Evolutionary conservation across 1,140 invertebrate species (phyloP).

Genomic region (Macrotrachela quadricornifera): DNA sequence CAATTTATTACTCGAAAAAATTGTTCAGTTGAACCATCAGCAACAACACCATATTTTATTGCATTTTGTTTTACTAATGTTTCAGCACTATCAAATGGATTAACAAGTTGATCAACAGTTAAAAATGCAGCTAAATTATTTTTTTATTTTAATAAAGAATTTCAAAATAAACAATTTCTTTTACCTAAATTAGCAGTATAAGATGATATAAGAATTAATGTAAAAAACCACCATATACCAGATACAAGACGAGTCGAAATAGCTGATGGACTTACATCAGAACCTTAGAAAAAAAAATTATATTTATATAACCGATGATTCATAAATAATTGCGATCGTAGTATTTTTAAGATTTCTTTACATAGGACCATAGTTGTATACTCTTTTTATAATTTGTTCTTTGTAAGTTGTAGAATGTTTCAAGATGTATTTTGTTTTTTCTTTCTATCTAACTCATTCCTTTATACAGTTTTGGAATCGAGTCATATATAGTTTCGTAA

Average conservation of each 20-base stretch:
- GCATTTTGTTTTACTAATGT: slow-evolving; percentile 6
- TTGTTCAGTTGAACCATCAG: slow-evolving; percentile 6
- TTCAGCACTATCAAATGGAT: slow-evolving; percentile 7
- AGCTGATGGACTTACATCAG: slow-evolving; percentile 47
- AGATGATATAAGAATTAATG: slow-evolving; percentile 78
- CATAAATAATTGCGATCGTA: no score
- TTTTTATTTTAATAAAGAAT: no score
- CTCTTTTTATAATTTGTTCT: no score
- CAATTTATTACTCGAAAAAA: not conserved
- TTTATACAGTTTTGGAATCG: no score
- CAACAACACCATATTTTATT: slow-evolving; percentile 3
- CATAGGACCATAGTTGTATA: no score
- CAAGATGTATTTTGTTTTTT: no score
- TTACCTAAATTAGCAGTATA: slow-evolving; percentile 57
- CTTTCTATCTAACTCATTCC: no score
- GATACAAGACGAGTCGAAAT: slow-evolving; percentile 56
- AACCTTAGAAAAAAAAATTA: slow-evolving; percentile 14
- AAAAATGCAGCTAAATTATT: slow-evolving; percentile 14
- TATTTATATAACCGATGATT: not conserved
- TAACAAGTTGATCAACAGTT: slow-evolving; percentile 9
- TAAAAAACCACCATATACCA: slow-evolving; percentile 94
- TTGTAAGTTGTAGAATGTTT: no score
- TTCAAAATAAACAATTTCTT: no score
- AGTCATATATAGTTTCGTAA: no score
- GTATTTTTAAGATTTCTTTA: no score